A percentile compares a stretch with the other conserved stretches of the same genome.
These are phyloP conservation scores for Pipistrellus nathusii DNA, from an alignment of 2,797 vertebrate species.

Conservation along the genomic window DNA sequence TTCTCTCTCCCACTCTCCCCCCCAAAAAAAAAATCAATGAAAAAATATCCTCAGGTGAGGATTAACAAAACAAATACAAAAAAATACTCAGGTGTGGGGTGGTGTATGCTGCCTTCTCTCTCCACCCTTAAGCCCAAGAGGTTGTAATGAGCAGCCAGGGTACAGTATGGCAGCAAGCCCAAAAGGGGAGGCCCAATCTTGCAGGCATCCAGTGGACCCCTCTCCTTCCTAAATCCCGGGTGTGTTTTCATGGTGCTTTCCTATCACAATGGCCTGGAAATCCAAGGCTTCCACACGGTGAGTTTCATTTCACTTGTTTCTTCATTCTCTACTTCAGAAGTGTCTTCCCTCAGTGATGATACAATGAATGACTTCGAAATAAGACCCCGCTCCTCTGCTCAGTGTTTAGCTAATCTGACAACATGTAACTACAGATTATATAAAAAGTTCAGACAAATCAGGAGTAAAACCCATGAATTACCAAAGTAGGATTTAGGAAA, in stretches of 20 bases:
- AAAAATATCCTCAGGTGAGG: too few relatives aligned
- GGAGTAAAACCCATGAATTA: too few relatives aligned
- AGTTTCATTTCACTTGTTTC: not conserved
- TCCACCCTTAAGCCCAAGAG: not conserved
- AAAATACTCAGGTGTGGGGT: too few relatives aligned
- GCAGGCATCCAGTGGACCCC: not conserved
- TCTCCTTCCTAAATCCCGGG: not conserved
- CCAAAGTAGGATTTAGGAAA: not conserved
- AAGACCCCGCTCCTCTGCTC: not conserved
- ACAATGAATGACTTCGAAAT: not conserved
- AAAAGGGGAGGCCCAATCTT: not conserved
- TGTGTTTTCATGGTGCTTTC: not conserved
- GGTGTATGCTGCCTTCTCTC: not conserved
- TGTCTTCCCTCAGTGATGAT: not conserved
- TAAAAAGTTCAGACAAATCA: not conserved
- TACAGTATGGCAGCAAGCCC: too few relatives aligned
- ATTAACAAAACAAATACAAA: too few relatives aligned
- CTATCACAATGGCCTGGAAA: accelerated
- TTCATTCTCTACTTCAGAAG: too few relatives aligned
- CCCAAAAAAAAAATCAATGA: too few relatives aligned
- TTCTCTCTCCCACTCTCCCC: too few relatives aligned
- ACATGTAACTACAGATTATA: not conserved
- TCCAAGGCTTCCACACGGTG: too few relatives aligned
- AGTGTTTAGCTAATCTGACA: not conserved
- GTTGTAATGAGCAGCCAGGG: too few relatives aligned